Base-by-base conservation (phyloP, 2,888 invertebrate genomes). In the Pogonocherus hispidulus region DNA sequence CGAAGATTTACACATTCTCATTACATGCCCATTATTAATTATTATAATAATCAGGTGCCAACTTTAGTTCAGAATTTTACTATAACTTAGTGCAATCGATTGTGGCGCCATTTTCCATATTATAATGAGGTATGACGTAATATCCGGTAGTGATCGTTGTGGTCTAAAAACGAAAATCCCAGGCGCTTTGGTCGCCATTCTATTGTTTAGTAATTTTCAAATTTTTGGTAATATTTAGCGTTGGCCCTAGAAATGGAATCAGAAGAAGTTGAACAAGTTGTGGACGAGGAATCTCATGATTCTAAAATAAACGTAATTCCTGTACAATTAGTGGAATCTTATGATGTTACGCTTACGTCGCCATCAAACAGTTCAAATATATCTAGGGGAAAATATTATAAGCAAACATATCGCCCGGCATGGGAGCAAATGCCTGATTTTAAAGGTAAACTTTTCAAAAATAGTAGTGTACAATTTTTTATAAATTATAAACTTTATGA, bases 381-480 rank as follows among this genome's bases (percentile, higher is more conserved):
- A 57, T 69, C 76, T 52, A 79, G 80, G 76, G 81, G 83, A 32
- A 84, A 84, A 80, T 86, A 86, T 79, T 89, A 89, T 72, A 89
- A 88, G 66, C 89, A 89, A 79, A 87, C 88, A 0, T 89, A 89
- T 76, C 84, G 89, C 16, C 86, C 86, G 74, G 89, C 89, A 72
- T 89, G 89, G 89, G 89, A 89, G 79, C 84, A 84, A 72, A 87
- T 88, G 87, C 86, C 88, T 0, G 89, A 89, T 83, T 89, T 89
- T 80, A 87, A 87, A 87, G 89, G 89, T 89, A 84, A 11, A 11
- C 57, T 27, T 63, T 52, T 16, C 19, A 35, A 41, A 52, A 11
- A 35, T 20, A n/a, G n/a, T n/a, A n/a, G 37, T 22, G 57, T 37
- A 37, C 37, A 14, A 63, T n/a, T n/a, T n/a, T 16, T 66, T 16